These are phyloP conservation scores for Parotocinclus haroldoi DNA, from an alignment of 2,797 vertebrate genomes.

Conservation along the genomic window DNA sequence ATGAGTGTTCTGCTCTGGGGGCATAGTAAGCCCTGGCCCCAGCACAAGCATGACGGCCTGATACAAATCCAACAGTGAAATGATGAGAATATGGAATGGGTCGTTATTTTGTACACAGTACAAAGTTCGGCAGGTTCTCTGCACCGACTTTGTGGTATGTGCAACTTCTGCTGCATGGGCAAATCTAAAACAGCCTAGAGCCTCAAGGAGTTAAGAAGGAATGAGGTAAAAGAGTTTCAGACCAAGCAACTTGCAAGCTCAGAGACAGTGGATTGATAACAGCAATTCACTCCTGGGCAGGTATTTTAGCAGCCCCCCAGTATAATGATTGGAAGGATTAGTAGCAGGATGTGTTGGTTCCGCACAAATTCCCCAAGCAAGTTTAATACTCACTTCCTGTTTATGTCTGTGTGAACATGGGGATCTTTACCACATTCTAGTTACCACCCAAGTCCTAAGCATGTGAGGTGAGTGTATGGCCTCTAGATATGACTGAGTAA, in stretches of 20 bases:
- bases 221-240: conserved; percentile 14
- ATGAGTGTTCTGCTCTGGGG: conserved; percentile 33
- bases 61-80: background rate
- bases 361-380: no score
- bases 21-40: conserved; percentile 9
- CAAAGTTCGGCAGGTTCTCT: conserved; percentile 22
- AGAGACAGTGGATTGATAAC: conserved; percentile 26
- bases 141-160: conserved; percentile 17
- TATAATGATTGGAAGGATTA: no score
- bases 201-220: conserved; percentile 24
- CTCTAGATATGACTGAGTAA: no score
- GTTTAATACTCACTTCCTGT: no score
- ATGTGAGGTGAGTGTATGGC: no score
- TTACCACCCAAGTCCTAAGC: no score
- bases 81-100: conserved; percentile 30
- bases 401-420: no score
- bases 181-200: conserved; percentile 17
- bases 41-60: conserved; percentile 6
- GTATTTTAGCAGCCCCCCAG: no score
- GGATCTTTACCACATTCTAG: no score
- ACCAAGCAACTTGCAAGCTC: conserved; percentile 17
- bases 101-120: conserved; percentile 31
- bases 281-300: conserved; percentile 18
- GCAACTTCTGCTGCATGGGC: conserved; percentile 41
- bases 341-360: no score